Percentiles rank a stretch among this genome's conserved stretches.
phyloP scores from a whole-genome alignment of 2,888 invertebrate genomes.

The Drosophila greeni region DNA sequence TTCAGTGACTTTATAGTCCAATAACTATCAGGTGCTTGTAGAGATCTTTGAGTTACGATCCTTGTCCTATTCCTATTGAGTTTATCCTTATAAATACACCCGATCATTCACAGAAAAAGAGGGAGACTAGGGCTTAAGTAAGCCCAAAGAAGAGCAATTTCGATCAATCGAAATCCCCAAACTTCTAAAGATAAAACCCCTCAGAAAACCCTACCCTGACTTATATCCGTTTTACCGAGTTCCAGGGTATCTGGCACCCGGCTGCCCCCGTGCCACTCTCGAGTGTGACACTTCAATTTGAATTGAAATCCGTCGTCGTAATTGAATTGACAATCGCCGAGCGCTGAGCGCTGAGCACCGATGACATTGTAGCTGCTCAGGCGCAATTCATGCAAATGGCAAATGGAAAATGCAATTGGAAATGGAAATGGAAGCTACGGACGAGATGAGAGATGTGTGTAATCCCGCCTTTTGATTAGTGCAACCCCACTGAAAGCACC shows the following conservation, averaged over 20 bases:
- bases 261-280: slow-evolving; percentile 13
- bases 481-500: background rate
- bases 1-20: no score
- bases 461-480: slow-evolving; percentile 21
- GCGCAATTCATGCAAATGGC: slow-evolving; percentile 62
- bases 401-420: slow-evolving; percentile 1
- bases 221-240: no score
- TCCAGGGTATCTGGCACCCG: slow-evolving; percentile 12
- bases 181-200: no score
- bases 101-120: no score
- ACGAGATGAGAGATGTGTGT: slow-evolving; percentile 53
- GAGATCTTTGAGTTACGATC: no score
- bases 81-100: no score
- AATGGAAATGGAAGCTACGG: slow-evolving; percentile 49
- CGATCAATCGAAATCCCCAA: no score
- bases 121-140: no score
- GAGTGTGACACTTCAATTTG: slow-evolving; percentile 61
- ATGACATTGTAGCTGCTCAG: slow-evolving; percentile 62
- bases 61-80: no score
- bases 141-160: no score
- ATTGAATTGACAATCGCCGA: slow-evolving; percentile 62
- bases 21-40: no score
- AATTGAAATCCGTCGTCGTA: slow-evolving; percentile 62
- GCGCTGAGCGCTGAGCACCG: slow-evolving; percentile 47
- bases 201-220: background rate